Evolutionary conservation across 2,888 invertebrate species (phyloP), one percentile per base, ranked within the genome.

Genomic region (Lamproptera curius): DNA sequence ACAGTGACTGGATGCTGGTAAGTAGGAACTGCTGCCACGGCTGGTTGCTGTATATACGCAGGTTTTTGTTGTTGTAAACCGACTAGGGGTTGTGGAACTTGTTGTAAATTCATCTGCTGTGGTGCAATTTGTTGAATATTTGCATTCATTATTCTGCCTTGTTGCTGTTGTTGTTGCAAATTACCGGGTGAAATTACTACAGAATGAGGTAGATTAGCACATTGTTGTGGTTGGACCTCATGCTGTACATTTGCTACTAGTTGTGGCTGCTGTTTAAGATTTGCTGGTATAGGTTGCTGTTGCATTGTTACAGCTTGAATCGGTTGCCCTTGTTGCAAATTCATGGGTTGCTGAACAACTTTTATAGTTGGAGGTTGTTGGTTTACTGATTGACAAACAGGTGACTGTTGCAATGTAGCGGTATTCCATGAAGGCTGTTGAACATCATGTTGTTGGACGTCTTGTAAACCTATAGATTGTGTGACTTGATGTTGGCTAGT

Each of bases 331-430:
- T 46, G 36, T 41, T 26, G 50, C 6, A 42, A 34, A 9, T n/a
- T 48, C 6, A 39, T 9, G 10, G 36, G 14, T 2, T 51, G 51
- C 37, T 41, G 16, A 31, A 35, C 45, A 46, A 44, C 36, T 35
- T 53, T 31, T 31, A 31, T 4, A 31, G n/a, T 31, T 6, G 6
- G 1, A 1, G 31, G 28, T 40, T 56, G 59, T 52, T 60, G 61
- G 9, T 42, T 38, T 35, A 46, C 50, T 33, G 26, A 8, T 20
- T 39, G 10, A 33, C 48, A 46, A 23, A 42, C 33, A 2, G 33
- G 13, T 14, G 42, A n/a, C 9, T 54, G 34, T 40, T 59, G 55
- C 47, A 50, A 52, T 26, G 50, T 9, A 43, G 40, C 48, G 46
- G 56, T 17, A 43, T 52, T 8, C 2, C 42, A 42, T 16, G 23